Evolutionary conservation across 1,140 invertebrate species (phyloP).

Genomic region (Drosophila grimshawi): DNA sequence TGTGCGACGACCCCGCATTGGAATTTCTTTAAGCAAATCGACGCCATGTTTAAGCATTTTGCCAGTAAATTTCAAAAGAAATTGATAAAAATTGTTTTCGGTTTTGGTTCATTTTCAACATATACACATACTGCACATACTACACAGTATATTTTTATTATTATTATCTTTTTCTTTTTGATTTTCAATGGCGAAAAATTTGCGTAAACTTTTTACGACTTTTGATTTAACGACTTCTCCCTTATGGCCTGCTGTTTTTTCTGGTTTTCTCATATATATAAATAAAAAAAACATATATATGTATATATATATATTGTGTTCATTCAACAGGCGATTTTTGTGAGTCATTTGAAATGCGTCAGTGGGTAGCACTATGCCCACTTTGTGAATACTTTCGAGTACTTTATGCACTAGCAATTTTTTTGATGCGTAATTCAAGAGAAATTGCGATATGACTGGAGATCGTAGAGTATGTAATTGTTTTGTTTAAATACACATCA

Average conservation of each 20-base stretch:
- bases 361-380: conserved; percentile 23
- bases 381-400: conserved; percentile 37
- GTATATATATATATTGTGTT: conserved; percentile 1
- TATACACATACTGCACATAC: conserved; percentile 1
- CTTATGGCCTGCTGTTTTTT: conserved; percentile 30
- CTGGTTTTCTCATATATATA: neutral
- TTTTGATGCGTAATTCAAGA: neutral
- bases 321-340: conserved; percentile 11
- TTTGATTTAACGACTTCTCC: conserved; percentile 66
- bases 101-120: conserved; percentile 52
- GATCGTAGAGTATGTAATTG: no score
- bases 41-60: conserved; percentile 82
- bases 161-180: conserved; percentile 22
- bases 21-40: conserved; percentile 83
- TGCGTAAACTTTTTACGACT: conserved; percentile 70
- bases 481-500: no score
- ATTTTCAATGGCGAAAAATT: conserved; percentile 59
- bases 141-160: neutral
- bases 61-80: conserved; percentile 83
- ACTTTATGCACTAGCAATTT: conserved; percentile 35
- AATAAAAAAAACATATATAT: no score
- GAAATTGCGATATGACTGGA: neutral
- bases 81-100: conserved; percentile 67
- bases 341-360: conserved; percentile 43
- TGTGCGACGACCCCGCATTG: conserved; percentile 56